Evolutionary conservation across 2,888 invertebrate genomes (phyloP), one percentile per base, ranked within the genome.

Genomic region (Callyntrura sp.): DNA sequence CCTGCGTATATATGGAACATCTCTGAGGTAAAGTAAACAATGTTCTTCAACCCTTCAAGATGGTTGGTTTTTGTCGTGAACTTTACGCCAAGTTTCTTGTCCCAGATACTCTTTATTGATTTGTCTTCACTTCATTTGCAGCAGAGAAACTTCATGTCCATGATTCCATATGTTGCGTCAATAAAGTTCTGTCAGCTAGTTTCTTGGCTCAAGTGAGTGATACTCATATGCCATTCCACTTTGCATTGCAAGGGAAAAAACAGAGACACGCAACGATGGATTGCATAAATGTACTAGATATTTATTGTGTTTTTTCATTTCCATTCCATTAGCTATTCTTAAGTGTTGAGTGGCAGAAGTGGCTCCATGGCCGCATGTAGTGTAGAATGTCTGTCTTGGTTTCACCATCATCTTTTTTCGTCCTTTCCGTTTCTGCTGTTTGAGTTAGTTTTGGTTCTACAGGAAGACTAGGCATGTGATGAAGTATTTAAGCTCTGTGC

Each of bases 301-400:
- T 14, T 62, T 20, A 11, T 62, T 62, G 6, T 20, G 5, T 62
- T 20, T 62, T 17, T 11, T 2, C 51, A 51, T 51, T 14, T 51
- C n/a, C 14, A 51, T 51, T 51, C 51, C 51, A 51, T 14, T 51
- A 35, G n/a, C 3, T 14, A 70, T 14, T 70, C 28, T 12, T 28
- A 70, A 28, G 70, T 14, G 70, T 12, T 70, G 70, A 70, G 8
- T 70, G 70, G 28, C 70, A 70, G 35, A 70, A 70, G 25, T 12
- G 70, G 35, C 23, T 25, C 35, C 70, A 14, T 70, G 68, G 5
- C 6, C 5, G 11, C 6, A 6, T 60, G 48, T 48, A 12, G 11
- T 17, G 62, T 14, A 9, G 35, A 4, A 35, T 51, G 51, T 51
- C 51, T 51, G 51, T 11, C 2, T 51, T 51, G 35, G 35, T 35